Conservation (phyloP, 2,113 vertebrate species). For the Tragelaphus strepsiceros region DNA sequence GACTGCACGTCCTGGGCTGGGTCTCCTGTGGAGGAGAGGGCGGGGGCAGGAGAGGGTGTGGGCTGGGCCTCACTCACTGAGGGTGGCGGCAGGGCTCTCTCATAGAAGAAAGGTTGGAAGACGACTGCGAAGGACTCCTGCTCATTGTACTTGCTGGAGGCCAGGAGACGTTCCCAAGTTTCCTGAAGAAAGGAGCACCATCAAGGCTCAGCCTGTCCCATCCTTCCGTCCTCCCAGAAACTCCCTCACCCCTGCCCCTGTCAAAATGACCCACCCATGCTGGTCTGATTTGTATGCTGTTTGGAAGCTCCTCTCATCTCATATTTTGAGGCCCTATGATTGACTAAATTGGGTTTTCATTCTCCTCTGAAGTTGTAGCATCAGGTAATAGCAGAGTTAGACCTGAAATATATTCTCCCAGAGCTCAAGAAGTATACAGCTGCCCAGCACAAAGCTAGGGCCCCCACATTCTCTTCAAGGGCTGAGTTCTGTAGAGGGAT, state of each 20-base stretch:
- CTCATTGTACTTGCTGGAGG: constrained; percentile 82
- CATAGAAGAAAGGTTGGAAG: constrained; percentile 85
- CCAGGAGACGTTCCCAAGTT: constrained; percentile 81
- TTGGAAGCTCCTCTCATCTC: background rate
- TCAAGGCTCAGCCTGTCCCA: background rate
- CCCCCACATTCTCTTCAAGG: background rate
- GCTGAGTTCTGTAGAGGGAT: background rate
- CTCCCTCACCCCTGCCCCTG: background rate
- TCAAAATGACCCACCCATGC: accelerated
- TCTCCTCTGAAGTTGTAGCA: background rate
- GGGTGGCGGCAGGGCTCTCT: constrained; percentile 63
- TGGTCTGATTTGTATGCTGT: background rate
- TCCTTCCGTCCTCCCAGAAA: accelerated
- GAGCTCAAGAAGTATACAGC: background rate
- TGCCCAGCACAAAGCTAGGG: accelerated
- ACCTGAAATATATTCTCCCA: background rate
- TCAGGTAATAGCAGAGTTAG: background rate
- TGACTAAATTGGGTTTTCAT: background rate
- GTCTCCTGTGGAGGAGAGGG: background rate
- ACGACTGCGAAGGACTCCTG: constrained; percentile 85
- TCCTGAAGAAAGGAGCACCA: constrained; percentile 69
- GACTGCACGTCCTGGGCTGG: too few relatives aligned
- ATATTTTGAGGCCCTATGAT: background rate
- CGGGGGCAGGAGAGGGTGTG: accelerated
- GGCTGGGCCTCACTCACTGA: constrained; percentile 72